Evolutionary conservation across 2,888 invertebrate species (phyloP).

Genomic region (Polia nebulosa): DNA sequence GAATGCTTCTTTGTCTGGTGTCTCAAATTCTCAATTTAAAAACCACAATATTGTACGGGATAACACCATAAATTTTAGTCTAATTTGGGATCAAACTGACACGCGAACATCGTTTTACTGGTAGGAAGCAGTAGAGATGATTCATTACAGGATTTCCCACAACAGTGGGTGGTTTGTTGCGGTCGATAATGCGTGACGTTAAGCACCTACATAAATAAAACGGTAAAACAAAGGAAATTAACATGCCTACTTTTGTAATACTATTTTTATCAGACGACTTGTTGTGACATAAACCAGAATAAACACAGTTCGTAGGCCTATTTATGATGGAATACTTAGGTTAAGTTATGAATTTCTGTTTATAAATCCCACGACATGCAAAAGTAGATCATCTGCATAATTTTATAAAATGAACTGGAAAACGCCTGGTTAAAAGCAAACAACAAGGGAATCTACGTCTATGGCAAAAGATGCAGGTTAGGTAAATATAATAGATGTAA

Average conservation of each 20-base stretch:
- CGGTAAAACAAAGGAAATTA: slow-evolving; percentile 37
- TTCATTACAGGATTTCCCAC: slow-evolving; percentile 64
- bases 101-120: slow-evolving; percentile 21
- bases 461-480: not conserved
- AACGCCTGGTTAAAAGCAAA: not conserved
- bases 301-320: not conserved
- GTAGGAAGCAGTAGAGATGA: slow-evolving; percentile 47
- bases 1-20: not conserved
- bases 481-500: not conserved
- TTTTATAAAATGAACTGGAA: not conserved
- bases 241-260: slow-evolving; percentile 13
- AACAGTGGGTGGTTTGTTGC: slow-evolving; percentile 36
- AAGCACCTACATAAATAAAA: slow-evolving; percentile 42
- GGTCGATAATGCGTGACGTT: slow-evolving; percentile 56
- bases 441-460: not conserved
- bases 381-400: not conserved
- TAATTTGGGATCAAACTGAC: slow-evolving; percentile 38
- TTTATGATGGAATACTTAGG: not conserved
- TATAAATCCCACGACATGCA: not conserved
- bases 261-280: slow-evolving; percentile 20
- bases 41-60: not conserved
- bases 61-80: slow-evolving; percentile 26
- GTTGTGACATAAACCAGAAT: not conserved
- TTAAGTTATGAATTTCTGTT: not conserved
- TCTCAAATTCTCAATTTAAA: not conserved